A percentile compares a stretch with the other conserved stretches of the same genome.
These are phyloP conservation scores for Troides helena DNA, from an alignment of 2,888 invertebrate species.

Conservation along the genomic window DNA sequence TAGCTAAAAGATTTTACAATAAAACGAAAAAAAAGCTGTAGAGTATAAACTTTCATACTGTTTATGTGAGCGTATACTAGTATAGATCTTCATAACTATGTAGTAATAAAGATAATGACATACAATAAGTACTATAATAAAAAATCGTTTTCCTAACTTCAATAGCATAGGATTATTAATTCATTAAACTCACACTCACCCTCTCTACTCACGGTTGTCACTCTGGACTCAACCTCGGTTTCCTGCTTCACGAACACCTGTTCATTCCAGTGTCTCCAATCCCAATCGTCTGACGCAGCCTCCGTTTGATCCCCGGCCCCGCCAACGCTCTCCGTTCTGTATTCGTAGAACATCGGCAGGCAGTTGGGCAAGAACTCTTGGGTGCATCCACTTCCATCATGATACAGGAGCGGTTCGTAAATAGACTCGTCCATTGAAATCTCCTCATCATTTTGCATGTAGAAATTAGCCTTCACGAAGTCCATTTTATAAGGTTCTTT, in stretches of 20 bases:
- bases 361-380: slow-evolving; percentile 44
- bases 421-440: slow-evolving; percentile 29
- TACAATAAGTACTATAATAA: too few relatives aligned
- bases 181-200: slow-evolving; percentile 39
- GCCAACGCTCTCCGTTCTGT: slow-evolving; percentile 37
- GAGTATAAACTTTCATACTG: too few relatives aligned
- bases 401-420: slow-evolving; percentile 36
- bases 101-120: too few relatives aligned
- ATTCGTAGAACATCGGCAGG: slow-evolving; percentile 58
- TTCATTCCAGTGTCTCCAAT: slow-evolving; percentile 49
- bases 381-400: slow-evolving; percentile 32
- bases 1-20: too few relatives aligned
- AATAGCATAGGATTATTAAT: too few relatives aligned
- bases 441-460: slow-evolving; percentile 41
- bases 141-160: too few relatives aligned
- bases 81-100: too few relatives aligned
- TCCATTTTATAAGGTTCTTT: slow-evolving; percentile 46
- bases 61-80: too few relatives aligned
- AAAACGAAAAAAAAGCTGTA: too few relatives aligned
- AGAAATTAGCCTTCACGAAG: slow-evolving; percentile 49
- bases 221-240: slow-evolving; percentile 39
- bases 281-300: slow-evolving; percentile 35
- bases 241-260: slow-evolving; percentile 57
- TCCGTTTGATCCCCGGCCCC: slow-evolving; percentile 39
- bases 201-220: slow-evolving; percentile 50